A percentile compares a stretch with the other conserved stretches of the same genome.
These are phyloP conservation scores for Scaptomyza montana DNA, from an alignment of 1,140 invertebrate species.

Conservation along the genomic window DNA sequence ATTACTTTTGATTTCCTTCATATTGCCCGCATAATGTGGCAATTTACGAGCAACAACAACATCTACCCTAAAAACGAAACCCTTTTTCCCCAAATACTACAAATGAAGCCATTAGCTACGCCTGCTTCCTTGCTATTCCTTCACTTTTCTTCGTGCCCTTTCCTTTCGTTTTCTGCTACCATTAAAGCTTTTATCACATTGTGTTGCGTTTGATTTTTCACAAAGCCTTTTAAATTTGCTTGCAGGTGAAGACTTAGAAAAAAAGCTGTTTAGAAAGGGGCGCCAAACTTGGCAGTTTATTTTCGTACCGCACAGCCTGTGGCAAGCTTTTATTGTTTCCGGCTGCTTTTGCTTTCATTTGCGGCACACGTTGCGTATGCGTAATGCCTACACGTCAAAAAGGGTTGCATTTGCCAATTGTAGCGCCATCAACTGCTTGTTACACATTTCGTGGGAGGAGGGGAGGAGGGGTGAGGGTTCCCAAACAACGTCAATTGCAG, in stretches of 20 bases:
- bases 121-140: constrained; percentile 20
- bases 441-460: not conserved
- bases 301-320: constrained; percentile 30
- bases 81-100: constrained; percentile 23
- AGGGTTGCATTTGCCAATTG: constrained; percentile 31
- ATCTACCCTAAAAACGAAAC: constrained; percentile 9
- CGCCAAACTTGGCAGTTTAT: constrained; percentile 22
- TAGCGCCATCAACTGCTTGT: constrained; percentile 7
- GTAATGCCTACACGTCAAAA: constrained; percentile 43
- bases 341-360: constrained; percentile 45
- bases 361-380: constrained; percentile 63
- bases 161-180: constrained; percentile 16
- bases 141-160: constrained; percentile 15
- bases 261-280: constrained; percentile 39
- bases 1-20: constrained; percentile 55
- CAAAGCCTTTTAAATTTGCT: constrained; percentile 52
- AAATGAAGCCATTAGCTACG: constrained; percentile 71
- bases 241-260: constrained; percentile 35
- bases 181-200: constrained; percentile 48
- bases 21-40: constrained; percentile 51
- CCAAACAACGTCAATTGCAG: constrained; percentile 68
- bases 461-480: not conserved
- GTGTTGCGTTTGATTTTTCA: constrained; percentile 59
- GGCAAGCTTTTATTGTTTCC: constrained; percentile 73
- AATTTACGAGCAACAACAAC: constrained; percentile 43